These are phyloP conservation scores for Meriones psammophilus DNA, from an alignment of 2,797 vertebrate genomes.

Conservation along the genomic window DNA sequence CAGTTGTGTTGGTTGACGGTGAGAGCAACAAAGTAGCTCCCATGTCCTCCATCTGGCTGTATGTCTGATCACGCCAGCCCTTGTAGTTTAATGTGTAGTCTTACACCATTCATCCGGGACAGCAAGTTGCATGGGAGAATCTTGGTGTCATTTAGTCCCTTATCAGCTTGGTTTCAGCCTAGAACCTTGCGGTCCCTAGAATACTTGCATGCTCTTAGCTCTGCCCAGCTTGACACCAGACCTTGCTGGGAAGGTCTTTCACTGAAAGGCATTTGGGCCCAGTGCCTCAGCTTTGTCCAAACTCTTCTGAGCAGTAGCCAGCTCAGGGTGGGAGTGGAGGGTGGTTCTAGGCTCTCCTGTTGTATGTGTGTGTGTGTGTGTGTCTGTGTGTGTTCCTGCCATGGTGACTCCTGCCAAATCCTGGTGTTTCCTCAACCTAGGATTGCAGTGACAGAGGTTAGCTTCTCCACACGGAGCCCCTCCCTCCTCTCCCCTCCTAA, in stretches of 20 bases:
- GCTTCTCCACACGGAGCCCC: not conserved
- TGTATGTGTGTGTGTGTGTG: accelerated
- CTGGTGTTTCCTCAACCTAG: not conserved
- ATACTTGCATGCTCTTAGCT: not conserved
- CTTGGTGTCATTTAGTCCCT: slow-evolving; percentile 6
- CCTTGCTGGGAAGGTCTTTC: not conserved
- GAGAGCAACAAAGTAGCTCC: not conserved
- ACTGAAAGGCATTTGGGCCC: accelerated
- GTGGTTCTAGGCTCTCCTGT: not conserved
- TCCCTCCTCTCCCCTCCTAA: not conserved
- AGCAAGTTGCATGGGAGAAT: not conserved
- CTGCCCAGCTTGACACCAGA: accelerated
- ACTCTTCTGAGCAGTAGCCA: not conserved
- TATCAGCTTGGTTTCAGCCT: not conserved
- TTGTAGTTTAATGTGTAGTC: not conserved
- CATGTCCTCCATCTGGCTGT: not conserved
- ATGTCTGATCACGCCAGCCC: not conserved
- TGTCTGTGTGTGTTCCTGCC: not conserved
- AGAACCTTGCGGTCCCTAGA: not conserved
- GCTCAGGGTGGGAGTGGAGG: not conserved
- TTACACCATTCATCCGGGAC: not conserved
- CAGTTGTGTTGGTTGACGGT: not conserved
- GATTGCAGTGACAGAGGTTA: not conserved
- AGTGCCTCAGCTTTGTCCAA: not conserved
- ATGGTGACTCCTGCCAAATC: accelerated